These are phyloP conservation scores for Gasterosteus aculeatus DNA, from an alignment of 2,113 vertebrate genomes.

Conservation along the genomic window DNA sequence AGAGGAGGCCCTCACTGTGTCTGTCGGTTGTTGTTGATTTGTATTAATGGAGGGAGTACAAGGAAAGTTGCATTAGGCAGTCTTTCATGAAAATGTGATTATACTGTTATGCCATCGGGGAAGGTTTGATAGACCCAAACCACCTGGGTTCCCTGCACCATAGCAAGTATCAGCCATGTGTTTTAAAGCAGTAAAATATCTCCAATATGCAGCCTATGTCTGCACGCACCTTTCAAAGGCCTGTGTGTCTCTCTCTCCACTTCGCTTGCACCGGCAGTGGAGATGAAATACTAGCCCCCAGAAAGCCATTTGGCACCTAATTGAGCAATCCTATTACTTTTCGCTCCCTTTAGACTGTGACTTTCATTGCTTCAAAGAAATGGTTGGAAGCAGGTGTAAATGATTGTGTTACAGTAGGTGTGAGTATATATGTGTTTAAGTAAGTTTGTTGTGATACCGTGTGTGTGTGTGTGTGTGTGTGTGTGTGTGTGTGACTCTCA, in stretches of 20 bases:
- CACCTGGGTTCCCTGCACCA: constrained; percentile 43
- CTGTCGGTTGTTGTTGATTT: constrained; percentile 21
- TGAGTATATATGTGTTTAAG: constrained; percentile 68
- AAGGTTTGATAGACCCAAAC: constrained; percentile 44
- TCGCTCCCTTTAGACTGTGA: constrained; percentile 79
- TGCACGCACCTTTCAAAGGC: constrained; percentile 71
- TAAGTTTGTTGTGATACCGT: constrained; percentile 68
- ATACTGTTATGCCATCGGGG: constrained; percentile 38
- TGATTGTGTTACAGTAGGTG: constrained; percentile 69
- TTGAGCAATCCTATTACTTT: constrained; percentile 85
- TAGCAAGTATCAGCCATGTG: constrained; percentile 59
- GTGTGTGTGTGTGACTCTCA: constrained; percentile 12
- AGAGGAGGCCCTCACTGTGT: constrained; percentile 4
- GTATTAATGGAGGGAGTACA: background rate
- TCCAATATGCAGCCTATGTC: constrained; percentile 78
- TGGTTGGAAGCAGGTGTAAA: constrained; percentile 69
- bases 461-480: constrained; percentile 16
- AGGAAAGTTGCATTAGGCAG: constrained; percentile 31
- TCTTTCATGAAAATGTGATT: constrained; percentile 56
- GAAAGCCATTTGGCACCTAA: constrained; percentile 86
- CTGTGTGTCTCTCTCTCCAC: constrained; percentile 71
- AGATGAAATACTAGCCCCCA: constrained; percentile 82
- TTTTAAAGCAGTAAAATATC: constrained; percentile 78
- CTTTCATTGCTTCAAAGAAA: constrained; percentile 75
- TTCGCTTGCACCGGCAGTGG: constrained; percentile 78